These are phyloP conservation scores for Gnatocerus cornutus DNA, from an alignment of 2,888 invertebrate species.

Conservation along the genomic window DNA sequence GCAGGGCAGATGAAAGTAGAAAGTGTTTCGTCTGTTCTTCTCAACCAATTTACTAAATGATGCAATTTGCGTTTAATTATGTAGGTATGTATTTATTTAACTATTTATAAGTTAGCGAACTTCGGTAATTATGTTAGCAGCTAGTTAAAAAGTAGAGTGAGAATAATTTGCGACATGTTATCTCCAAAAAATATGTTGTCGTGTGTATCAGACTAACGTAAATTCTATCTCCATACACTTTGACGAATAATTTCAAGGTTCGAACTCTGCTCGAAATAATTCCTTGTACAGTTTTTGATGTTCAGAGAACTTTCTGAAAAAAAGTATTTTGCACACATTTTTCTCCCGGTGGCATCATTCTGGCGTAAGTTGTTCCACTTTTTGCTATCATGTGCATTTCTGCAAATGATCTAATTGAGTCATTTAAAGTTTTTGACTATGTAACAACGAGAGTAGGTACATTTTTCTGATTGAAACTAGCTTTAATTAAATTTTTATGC, in stretches of 20 bases:
- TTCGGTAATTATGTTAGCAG: slow-evolving; percentile 3
- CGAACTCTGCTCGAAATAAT: slow-evolving; percentile 43
- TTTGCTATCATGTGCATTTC: slow-evolving; percentile 1
- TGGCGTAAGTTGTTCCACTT: slow-evolving; percentile 16
- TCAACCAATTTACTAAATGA: slow-evolving; percentile 9
- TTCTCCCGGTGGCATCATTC: slow-evolving; percentile 34
- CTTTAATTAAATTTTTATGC: slow-evolving; percentile 24
- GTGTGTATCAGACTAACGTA: slow-evolving; percentile 35
- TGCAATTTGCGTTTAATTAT: slow-evolving; percentile 15
- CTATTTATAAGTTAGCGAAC: slow-evolving; percentile 1
- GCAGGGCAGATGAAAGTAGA: slow-evolving; percentile 24
- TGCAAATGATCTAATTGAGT: background rate
- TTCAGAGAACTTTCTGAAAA: slow-evolving; percentile 33
- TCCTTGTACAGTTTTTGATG: slow-evolving; percentile 37
- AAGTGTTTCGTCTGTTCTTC: slow-evolving; percentile 14
- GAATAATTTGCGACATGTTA: slow-evolving; percentile 16
- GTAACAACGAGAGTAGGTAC: too few relatives aligned
- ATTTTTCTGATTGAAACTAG: background rate
- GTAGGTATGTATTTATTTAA: slow-evolving; percentile 5
- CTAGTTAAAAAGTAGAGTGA: slow-evolving; percentile 18
- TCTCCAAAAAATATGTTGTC: slow-evolving; percentile 31
- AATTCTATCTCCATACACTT: slow-evolving; percentile 30
- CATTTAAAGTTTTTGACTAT: background rate
- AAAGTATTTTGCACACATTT: slow-evolving; percentile 33
- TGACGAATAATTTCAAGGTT: slow-evolving; percentile 39